Evolutionary conservation across 2,888 invertebrate species (phyloP), one percentile per base, ranked within the genome.

Genomic region (Cosmorhoe ocellata): DNA sequence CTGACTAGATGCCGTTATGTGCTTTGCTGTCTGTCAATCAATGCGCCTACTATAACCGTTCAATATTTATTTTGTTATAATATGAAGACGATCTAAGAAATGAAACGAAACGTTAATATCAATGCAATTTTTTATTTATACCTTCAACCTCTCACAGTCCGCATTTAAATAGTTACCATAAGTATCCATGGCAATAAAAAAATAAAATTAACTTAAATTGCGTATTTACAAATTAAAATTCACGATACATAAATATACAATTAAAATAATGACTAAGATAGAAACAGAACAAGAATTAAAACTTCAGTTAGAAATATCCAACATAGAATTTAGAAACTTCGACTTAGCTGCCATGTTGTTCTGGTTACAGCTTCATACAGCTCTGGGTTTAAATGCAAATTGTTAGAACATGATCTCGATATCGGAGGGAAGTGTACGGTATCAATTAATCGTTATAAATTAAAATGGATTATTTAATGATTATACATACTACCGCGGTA

Each of bases 161-260:
- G 76, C 78, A 78, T 88, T 36, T 85, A 85, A 86, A 86, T 85
- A 84, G 69, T 69, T 78, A 76, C 75, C 87, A 80, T 79, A 84
- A 79, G 71, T 77, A 77, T 81, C 77, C 78, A 76, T 89, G 90
- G 90, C 90, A 89, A 83, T 76, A 81, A 84, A 81, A 79, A 79
- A 81, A 79, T 79, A 74, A 64, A 80, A 79, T 84, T 85, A 88
- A 86, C 81, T 85, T 86, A 85, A 76, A 81, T 79, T 76, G 74
- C 81, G 81, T 89, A 90, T 89, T 89, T 90, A 89, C 89, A 90
- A 87, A 87, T 86, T 74, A 84, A 76, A 80, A 74, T 79, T 74
- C 78, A 76, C 80, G 42, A 85, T 84, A 88, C 74, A 89, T 79
- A 88, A 83, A 88, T 83, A 88, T 84, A 88, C 85, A 89, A 80